Evolutionary conservation across 2,113 vertebrate genomes (phyloP).

Genomic region (Anhinga anhinga): DNA sequence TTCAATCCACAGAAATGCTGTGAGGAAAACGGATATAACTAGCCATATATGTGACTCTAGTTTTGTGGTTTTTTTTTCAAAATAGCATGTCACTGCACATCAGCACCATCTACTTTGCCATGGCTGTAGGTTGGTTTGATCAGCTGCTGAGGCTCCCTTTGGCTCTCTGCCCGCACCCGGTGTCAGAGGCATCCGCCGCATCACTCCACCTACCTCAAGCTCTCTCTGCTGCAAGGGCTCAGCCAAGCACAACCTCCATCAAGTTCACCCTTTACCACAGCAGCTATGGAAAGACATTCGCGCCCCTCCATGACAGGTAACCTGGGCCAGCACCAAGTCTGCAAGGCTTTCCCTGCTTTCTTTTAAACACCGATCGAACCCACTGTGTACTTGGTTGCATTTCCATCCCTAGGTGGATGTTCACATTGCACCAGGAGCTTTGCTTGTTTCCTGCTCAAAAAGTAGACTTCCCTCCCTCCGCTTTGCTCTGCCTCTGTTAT

Average conservation of each 20-base stretch:
- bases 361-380: not conserved
- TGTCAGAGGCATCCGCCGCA: accelerated
- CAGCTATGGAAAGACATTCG: not conserved
- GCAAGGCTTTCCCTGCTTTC: not conserved
- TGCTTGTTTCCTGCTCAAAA: not conserved
- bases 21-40: not conserved
- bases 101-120: not conserved
- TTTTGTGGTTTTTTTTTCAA: not conserved
- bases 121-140: too few relatives aligned
- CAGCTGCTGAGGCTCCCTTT: not conserved
- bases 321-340: not conserved
- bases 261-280: too few relatives aligned
- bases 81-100: accelerated
- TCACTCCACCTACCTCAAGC: not conserved
- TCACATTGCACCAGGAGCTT: not conserved
- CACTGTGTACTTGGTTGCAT: too few relatives aligned
- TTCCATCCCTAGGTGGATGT: not conserved
- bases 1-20: not conserved
- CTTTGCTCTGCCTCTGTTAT: not conserved
- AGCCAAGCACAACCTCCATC: not conserved
- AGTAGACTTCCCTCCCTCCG: accelerated
- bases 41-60: too few relatives aligned
- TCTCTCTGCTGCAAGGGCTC: not conserved
- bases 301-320: not conserved
- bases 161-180: not conserved